Evolutionary conservation across 2,113 vertebrate genomes (phyloP).

Genomic region (Marcusenius ussheri): DNA sequence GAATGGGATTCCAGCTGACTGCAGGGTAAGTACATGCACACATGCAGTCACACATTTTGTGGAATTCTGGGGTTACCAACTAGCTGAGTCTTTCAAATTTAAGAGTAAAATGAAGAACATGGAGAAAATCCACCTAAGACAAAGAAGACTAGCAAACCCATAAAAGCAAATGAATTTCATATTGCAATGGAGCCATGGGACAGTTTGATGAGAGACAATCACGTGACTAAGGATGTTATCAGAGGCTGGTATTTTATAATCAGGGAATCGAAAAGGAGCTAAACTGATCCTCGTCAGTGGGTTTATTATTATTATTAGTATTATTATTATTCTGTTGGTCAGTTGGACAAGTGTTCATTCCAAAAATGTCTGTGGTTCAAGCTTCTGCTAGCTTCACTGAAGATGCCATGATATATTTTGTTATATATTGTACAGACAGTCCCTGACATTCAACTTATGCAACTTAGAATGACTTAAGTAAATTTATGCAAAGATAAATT

Average conservation of each 20-base stretch:
- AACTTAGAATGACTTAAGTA: neutral
- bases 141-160: neutral
- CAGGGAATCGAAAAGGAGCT: neutral
- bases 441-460: neutral
- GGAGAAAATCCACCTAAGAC: neutral
- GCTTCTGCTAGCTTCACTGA: neutral
- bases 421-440: neutral
- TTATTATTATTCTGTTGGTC: neutral
- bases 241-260: neutral
- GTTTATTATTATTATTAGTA: too few species aligned
- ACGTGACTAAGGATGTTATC: neutral
- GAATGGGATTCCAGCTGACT: neutral
- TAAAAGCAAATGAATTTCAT: neutral
- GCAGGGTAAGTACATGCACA: neutral
- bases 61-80: neutral
- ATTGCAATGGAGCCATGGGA: neutral
- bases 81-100: neutral
- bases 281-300: neutral
- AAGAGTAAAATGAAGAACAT: neutral
- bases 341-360: neutral
- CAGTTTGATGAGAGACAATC: neutral
- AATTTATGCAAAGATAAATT: neutral
- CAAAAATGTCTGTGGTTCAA: neutral
- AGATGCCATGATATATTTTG: neutral
- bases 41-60: neutral